Conservation (phyloP, 2,797 vertebrate species). For the Poecile montanus region DNA sequence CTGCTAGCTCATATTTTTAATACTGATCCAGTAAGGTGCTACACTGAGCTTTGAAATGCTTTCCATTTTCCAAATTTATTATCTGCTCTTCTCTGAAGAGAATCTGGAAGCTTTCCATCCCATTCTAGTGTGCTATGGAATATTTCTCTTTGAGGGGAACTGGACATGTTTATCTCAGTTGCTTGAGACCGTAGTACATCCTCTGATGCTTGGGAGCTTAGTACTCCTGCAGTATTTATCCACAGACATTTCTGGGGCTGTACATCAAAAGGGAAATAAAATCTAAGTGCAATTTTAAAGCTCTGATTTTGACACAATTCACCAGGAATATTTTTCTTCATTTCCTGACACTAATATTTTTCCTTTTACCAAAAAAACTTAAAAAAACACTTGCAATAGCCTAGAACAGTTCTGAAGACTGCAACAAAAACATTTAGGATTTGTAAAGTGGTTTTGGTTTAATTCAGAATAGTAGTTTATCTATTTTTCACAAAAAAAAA, state of each 20-base stretch:
- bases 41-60: neutral
- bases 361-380: neutral
- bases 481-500: too few relatives aligned
- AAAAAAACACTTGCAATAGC: neutral
- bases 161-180: neutral
- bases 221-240: neutral
- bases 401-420: neutral
- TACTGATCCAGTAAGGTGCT: neutral
- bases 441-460: neutral
- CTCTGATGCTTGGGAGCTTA: neutral
- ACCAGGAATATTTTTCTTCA: neutral
- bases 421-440: rapidly evolving
- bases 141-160: neutral
- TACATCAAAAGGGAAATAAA: neutral
- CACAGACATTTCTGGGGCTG: neutral
- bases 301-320: neutral
- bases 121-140: neutral
- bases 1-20: neutral
- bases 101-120: neutral
- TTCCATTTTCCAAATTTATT: neutral
- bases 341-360: neutral
- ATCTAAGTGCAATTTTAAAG: neutral
- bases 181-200: neutral
- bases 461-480: neutral
- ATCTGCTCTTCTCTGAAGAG: neutral